phyloP scores from a whole-genome alignment of 1,140 invertebrate species.

The Kradibia gibbosae region DNA sequence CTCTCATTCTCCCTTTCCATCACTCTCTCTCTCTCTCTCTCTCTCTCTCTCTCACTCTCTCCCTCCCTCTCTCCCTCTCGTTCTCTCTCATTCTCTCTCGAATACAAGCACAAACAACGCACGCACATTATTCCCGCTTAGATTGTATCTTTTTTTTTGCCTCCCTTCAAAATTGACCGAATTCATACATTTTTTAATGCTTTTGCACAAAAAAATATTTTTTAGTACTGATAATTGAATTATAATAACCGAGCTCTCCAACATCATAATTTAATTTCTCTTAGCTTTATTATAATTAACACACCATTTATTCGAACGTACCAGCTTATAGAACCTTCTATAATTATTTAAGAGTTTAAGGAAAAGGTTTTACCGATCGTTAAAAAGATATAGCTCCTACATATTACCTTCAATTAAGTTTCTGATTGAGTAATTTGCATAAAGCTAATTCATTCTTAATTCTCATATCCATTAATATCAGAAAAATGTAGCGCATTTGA shows the following conservation, averaged over 20 bases:
- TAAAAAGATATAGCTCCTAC: background rate
- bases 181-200: background rate
- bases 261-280: slow-evolving; percentile 1
- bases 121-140: slow-evolving; percentile 1
- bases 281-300: background rate
- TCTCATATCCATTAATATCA: background rate
- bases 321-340: background rate
- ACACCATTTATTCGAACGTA: background rate
- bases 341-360: slow-evolving; percentile 1
- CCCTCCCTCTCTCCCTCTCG: background rate
- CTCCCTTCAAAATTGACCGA: background rate
- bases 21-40: slow-evolving; percentile 4
- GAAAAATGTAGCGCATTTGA: background rate
- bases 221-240: background rate
- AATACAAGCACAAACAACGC: background rate
- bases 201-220: background rate
- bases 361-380: background rate
- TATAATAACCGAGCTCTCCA: background rate
- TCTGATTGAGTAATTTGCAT: background rate
- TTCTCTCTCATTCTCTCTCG: background rate
- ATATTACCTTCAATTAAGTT: background rate
- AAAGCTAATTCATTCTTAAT: slow-evolving; percentile 14
- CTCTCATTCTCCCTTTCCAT: background rate
- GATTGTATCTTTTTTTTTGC: slow-evolving; percentile 4
- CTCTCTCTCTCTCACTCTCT: background rate